Evolutionary conservation across 2,113 vertebrate genomes (phyloP).

Genomic region (Todiramphus saurophagus): DNA sequence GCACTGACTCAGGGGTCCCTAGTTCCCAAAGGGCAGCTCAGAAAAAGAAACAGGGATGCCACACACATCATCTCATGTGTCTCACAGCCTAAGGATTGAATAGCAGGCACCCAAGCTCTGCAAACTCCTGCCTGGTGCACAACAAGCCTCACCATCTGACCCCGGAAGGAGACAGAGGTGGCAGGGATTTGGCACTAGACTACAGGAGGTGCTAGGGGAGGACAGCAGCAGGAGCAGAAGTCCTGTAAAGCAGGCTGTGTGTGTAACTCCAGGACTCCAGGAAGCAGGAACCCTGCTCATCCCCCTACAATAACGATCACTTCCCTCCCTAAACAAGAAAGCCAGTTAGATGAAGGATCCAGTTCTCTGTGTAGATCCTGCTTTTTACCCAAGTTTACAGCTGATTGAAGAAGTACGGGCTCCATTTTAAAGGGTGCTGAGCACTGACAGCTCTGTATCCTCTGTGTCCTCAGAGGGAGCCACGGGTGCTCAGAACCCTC

Average conservation of each 20-base stretch:
- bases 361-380: not conserved
- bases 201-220: not conserved
- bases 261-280: not conserved
- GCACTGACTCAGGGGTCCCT: rapidly evolving
- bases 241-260: not conserved
- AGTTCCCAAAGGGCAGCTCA: not conserved
- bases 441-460: not conserved
- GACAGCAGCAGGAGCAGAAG: not conserved
- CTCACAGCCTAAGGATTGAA: not conserved
- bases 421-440: not conserved
- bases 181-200: not conserved
- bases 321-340: not conserved
- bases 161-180: not conserved
- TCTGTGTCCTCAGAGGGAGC: not conserved
- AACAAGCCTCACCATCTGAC: not conserved
- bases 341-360: not conserved
- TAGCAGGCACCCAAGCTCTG: not conserved
- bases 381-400: not conserved
- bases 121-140: not conserved
- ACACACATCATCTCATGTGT: not conserved
- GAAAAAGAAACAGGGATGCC: not conserved
- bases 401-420: not conserved
- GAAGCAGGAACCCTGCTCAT: not conserved
- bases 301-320: not conserved
- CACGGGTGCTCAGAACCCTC: not conserved